These are phyloP conservation scores for Lithophane socia DNA, from an alignment of 2,888 invertebrate species.

Conservation along the genomic window DNA sequence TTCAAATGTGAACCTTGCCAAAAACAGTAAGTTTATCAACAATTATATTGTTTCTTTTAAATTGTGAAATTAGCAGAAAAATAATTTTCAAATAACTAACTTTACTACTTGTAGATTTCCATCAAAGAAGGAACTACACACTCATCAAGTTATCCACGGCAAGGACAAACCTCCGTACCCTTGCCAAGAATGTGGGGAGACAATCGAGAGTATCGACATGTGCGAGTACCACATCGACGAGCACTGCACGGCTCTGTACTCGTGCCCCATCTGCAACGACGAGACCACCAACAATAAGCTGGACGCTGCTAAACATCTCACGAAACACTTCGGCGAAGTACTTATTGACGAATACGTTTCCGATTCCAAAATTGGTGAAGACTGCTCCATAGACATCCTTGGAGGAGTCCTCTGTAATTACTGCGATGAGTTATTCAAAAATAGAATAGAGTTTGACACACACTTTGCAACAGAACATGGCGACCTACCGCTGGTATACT, in stretches of 20 bases:
- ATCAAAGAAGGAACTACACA: conserved; percentile 79
- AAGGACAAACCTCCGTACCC: conserved; percentile 78
- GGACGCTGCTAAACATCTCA: conserved; percentile 78
- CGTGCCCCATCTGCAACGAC: conserved; percentile 83
- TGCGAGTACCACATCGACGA: conserved; percentile 83
- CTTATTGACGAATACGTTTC: conserved; percentile 60
- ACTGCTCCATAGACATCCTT: conserved; percentile 83
- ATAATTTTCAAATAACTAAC: conserved; percentile 1
- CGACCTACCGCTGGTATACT: conserved; percentile 83
- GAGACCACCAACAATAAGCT: conserved; percentile 73
- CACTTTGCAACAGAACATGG: conserved; percentile 88
- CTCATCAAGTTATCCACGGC: conserved; percentile 81
- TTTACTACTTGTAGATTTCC: conserved; percentile 76
- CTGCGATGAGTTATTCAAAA: conserved; percentile 88
- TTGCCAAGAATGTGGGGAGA: conserved; percentile 77
- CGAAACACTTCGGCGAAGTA: conserved; percentile 79
- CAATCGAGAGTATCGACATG: conserved; percentile 75
- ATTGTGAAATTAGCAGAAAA: background rate
- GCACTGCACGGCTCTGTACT: conserved; percentile 78
- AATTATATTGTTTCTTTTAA: background rate
- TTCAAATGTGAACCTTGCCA: conserved; percentile 80
- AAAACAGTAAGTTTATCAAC: conserved; percentile 78
- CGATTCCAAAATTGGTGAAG: conserved; percentile 73
- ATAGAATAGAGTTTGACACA: conserved; percentile 87
- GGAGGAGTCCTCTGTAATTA: conserved; percentile 89